These are phyloP conservation scores for Watersipora subatra DNA, from an alignment of 1,140 invertebrate genomes.

Conservation along the genomic window DNA sequence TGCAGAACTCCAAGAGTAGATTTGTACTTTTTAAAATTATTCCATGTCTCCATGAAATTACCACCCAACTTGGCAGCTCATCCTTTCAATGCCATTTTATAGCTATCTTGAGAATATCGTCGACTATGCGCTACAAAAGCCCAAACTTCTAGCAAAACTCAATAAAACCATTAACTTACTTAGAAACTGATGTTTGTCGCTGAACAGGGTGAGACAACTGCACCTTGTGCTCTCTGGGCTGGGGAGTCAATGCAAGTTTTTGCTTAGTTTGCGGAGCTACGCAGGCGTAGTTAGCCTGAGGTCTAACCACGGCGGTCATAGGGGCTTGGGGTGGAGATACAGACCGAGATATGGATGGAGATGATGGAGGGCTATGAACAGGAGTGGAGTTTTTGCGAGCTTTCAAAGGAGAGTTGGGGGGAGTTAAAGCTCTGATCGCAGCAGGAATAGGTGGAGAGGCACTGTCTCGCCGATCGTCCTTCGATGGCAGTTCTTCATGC, in stretches of 20 bases:
- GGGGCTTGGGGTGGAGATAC: neutral
- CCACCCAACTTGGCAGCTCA: too few species aligned
- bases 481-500: neutral
- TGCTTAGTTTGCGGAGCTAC: conserved; percentile 13
- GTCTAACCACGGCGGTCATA: neutral
- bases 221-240: conserved; percentile 7
- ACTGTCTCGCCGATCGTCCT: too few species aligned
- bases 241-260: neutral
- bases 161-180: too few species aligned
- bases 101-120: too few species aligned
- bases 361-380: neutral
- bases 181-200: neutral
- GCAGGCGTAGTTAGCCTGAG: conserved; percentile 7
- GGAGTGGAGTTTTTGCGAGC: neutral
- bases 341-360: neutral
- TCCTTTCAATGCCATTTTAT: too few species aligned
- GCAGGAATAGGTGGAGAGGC: neutral
- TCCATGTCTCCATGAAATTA: too few species aligned
- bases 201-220: conserved; percentile 19
- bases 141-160: too few species aligned
- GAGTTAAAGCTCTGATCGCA: neutral
- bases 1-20: too few species aligned
- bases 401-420: neutral
- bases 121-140: too few species aligned
- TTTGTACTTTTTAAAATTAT: too few species aligned